Conservation (phyloP, 92 coral and sea anemone genomes). For the Metridium senile region DNA sequence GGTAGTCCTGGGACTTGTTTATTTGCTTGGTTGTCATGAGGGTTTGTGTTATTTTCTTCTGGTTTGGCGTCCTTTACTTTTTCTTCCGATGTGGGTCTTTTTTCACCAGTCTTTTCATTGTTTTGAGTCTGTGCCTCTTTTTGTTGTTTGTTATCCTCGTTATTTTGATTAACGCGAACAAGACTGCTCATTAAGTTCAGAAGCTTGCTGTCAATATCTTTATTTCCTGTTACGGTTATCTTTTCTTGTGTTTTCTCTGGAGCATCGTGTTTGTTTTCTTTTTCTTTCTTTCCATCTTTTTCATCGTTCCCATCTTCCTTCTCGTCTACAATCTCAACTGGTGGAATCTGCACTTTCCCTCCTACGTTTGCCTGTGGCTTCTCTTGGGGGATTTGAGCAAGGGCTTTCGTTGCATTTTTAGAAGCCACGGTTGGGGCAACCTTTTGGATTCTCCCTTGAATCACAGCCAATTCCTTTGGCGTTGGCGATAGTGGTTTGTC, state of each 20-base stretch:
- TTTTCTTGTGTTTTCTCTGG: conserved; percentile 1
- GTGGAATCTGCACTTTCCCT: conserved; percentile 27
- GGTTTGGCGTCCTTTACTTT: conserved; percentile 2
- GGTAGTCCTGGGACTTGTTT: neutral
- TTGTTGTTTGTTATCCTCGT: neutral
- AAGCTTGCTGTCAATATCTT: conserved; percentile 23
- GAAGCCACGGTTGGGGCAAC: neutral
- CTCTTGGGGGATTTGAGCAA: neutral
- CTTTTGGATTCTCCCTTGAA: conserved; percentile 43
- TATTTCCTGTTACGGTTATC: conserved; percentile 11
- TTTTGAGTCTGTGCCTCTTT: neutral
- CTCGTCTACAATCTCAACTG: neutral
- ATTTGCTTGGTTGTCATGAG: neutral
- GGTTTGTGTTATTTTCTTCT: neutral
- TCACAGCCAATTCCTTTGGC: conserved; percentile 45
- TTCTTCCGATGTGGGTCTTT: neutral
- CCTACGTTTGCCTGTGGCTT: conserved; percentile 19
- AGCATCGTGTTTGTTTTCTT: neutral
- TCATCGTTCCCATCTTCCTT: conserved; percentile 3
- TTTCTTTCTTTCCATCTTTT: neutral
- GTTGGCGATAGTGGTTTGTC: conserved; percentile 11
- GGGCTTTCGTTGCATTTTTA: conserved; percentile 8
- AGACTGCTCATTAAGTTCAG: conserved; percentile 13
- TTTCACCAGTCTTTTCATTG: neutral
- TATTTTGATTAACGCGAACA: neutral